Conservation (phyloP, 2,888 invertebrate genomes). For the Abrostola tripartita region DNA sequence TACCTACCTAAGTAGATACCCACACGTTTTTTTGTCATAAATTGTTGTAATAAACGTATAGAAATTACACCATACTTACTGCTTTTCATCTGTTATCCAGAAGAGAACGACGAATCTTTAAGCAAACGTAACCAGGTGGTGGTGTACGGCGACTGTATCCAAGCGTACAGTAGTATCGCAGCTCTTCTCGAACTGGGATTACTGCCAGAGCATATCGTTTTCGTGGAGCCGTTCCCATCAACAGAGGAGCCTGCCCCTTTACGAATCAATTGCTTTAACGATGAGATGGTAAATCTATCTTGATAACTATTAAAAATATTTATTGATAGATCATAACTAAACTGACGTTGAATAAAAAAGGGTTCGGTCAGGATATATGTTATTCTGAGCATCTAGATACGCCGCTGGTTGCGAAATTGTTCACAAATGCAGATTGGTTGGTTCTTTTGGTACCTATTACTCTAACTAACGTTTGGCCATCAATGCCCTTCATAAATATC, state of each 20-base stretch:
- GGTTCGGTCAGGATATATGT: no score
- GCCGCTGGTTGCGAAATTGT: no score
- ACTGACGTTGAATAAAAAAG: no score
- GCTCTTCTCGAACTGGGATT: constrained; percentile 90
- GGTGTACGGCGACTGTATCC: constrained; percentile 91
- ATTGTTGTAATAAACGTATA: no score
- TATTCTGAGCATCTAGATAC: no score
- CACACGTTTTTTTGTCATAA: no score
- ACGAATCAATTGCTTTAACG: constrained; percentile 82
- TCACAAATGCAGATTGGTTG: no score
- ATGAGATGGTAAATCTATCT: constrained; percentile 68
- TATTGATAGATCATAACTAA: no score
- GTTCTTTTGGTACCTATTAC: no score
- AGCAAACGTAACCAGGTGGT: constrained; percentile 78
- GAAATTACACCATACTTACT: not conserved
- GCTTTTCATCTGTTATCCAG: constrained; percentile 39
- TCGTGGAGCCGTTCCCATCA: constrained; percentile 88
- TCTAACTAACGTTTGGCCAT: no score
- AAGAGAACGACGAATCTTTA: constrained; percentile 55
- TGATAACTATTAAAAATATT: not conserved
- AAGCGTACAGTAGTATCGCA: constrained; percentile 90
- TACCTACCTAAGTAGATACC: no score
- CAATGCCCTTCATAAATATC: no score
- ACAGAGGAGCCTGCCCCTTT: constrained; percentile 63
- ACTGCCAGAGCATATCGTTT: constrained; percentile 84